Base-by-base conservation (phyloP, 2,888 invertebrate species). In the Drosophila borealis region DNA sequence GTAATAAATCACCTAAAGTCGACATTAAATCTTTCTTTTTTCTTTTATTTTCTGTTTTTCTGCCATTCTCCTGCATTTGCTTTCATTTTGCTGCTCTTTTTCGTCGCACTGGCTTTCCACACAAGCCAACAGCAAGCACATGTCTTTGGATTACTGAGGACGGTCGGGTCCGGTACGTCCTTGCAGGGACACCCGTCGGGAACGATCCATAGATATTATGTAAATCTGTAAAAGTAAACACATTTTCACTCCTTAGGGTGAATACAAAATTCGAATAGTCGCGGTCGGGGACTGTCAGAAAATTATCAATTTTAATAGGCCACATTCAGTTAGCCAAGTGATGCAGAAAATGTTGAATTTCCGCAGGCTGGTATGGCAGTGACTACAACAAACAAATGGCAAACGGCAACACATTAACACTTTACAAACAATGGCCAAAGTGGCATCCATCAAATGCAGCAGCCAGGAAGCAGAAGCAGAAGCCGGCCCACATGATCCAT, bases 1-100 rank as follows among this genome's bases (percentile, higher is more conserved):
- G 91, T 89, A 91, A 91, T 91, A 91, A 91, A 91, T 91, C 91
- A 91, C 91, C 89, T 80, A 91, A 91, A 91, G 91, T 88, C 91
- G 91, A 91, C 91, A 91, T 91, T 91, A 91, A 91, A 91, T 91
- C 91, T 91, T 89, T 90, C 84, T 82, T 78, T 62, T 51, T 51
- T 65, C 29, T 61, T 57, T 65, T 77, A 21, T 36, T 49, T 73
- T 60, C 48, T 69, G 50, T 66, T 62, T 67, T 75, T 61, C 62
- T 67, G 70, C 70, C 66, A 46, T 71, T 66, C 60, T 55, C 53
- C 45, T 65, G 60, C 54, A 61, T 57, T 71, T 72, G 68, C 67
- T 76, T 72, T 79, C 67, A 54, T 78, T 74, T 72, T 60, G 77
- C 64, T 54, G 64, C 68, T 74, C 71, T 77, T 74, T 77, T 74